phyloP scores from a whole-genome alignment of 92 coral and sea anemone genomes.

The Parazoanthus atlanticus region DNA sequence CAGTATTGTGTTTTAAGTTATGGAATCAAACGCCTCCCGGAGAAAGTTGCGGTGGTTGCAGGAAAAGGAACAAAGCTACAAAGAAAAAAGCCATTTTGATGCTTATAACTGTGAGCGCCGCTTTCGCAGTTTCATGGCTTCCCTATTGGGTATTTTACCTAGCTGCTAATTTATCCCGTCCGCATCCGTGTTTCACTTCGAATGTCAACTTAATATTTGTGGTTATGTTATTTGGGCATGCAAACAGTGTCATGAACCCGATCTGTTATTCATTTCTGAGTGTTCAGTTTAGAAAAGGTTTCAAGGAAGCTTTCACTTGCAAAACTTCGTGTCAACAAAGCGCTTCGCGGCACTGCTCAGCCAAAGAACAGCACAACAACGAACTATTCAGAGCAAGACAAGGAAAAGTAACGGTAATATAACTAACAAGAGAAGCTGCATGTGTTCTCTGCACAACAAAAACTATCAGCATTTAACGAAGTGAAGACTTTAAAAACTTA shows the following conservation, averaged over 20 bases:
- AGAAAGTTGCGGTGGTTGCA: not conserved
- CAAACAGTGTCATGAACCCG: slow-evolving; percentile 9
- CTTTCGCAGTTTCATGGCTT: not conserved
- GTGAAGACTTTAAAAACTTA: too few relatives aligned
- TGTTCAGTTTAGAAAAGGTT: not conserved
- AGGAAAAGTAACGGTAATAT: too few relatives aligned
- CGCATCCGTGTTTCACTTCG: not conserved
- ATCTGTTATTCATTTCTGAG: not conserved
- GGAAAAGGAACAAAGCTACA: not conserved
- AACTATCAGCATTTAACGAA: too few relatives aligned
- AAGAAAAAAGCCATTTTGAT: not conserved
- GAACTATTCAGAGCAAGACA: too few relatives aligned
- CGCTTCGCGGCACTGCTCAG: too few relatives aligned
- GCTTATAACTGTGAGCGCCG: not conserved
- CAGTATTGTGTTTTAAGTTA: not conserved
- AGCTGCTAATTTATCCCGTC: not conserved
- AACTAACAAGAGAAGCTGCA: too few relatives aligned
- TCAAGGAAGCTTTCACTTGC: not conserved
- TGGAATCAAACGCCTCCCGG: not conserved
- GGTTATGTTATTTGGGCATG: not conserved
- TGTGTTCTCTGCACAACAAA: too few relatives aligned
- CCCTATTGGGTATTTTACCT: not conserved
- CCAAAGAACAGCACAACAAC: too few relatives aligned
- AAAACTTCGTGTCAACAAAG: too few relatives aligned
- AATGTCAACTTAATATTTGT: not conserved